Percentiles rank a stretch among this genome's conserved stretches.
These are phyloP conservation scores for Aspidiotus rigidus DNA, from an alignment of 2,888 invertebrate species.

Conservation along the genomic window DNA sequence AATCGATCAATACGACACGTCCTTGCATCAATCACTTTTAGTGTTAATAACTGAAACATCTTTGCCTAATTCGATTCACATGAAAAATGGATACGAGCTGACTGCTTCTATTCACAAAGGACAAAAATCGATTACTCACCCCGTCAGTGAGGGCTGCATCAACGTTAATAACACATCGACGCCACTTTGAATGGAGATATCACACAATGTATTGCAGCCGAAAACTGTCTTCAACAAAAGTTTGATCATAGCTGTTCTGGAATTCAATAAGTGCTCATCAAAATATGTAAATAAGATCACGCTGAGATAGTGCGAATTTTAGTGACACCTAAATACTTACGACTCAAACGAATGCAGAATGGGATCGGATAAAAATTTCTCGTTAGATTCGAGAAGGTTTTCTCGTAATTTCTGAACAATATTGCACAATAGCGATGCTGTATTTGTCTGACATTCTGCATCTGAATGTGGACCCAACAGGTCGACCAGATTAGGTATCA, in stretches of 20 bases:
- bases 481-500: constrained; percentile 68
- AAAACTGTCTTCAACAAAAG: constrained; percentile 67
- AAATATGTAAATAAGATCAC: too few species aligned
- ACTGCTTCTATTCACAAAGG: too few species aligned
- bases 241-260: constrained; percentile 55
- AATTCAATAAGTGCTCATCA: neutral
- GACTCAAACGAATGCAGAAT: constrained; percentile 64
- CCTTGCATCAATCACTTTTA: too few species aligned
- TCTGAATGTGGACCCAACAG: constrained; percentile 57
- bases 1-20: too few species aligned
- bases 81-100: too few species aligned
- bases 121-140: constrained; percentile 41
- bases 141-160: constrained; percentile 49
- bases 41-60: too few species aligned
- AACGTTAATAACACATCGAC: constrained; percentile 68
- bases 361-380: constrained; percentile 55
- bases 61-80: too few species aligned
- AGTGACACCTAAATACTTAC: constrained; percentile 46
- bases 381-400: constrained; percentile 44
- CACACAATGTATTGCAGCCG: constrained; percentile 51
- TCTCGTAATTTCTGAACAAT: constrained; percentile 55
- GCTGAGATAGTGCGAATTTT: too few species aligned
- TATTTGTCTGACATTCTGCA: constrained; percentile 72
- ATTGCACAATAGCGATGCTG: constrained; percentile 79
- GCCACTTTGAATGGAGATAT: constrained; percentile 68